A percentile compares a stretch with the other conserved stretches of the same genome.
Conservation (phyloP, 2,888 invertebrate species). For the Drosophila quinaria region DNA sequence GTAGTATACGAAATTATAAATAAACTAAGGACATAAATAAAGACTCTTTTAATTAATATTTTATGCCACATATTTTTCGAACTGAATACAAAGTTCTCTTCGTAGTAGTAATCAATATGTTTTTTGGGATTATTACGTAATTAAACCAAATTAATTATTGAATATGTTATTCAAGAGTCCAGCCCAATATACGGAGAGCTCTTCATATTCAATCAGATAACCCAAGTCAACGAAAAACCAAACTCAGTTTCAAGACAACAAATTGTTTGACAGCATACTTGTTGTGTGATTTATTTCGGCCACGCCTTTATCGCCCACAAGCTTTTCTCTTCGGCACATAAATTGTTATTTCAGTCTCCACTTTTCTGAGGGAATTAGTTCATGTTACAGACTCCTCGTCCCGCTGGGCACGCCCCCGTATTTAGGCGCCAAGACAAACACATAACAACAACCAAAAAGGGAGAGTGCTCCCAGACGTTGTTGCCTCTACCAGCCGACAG, state of each 20-base stretch:
- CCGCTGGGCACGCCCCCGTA: conserved; percentile 26
- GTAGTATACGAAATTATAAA: background rate
- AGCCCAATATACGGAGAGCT: background rate
- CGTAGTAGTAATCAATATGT: conserved; percentile 8
- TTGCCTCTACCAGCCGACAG: background rate
- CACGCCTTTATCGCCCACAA: background rate
- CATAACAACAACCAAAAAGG: background rate
- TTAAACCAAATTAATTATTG: conserved; percentile 4
- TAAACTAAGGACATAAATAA: background rate
- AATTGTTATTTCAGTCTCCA: conserved; percentile 55
- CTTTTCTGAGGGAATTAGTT: conserved; percentile 59
- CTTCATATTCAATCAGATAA: conserved; percentile 27
- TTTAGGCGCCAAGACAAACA: conserved; percentile 39
- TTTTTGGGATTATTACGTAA: conserved; percentile 12
- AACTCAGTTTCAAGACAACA: conserved; percentile 32
- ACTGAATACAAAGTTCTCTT: background rate
- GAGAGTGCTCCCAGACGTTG: background rate
- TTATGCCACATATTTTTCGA: background rate
- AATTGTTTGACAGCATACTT: conserved; percentile 52
- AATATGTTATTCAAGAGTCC: conserved; percentile 9
- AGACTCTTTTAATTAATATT: conserved; percentile 9
- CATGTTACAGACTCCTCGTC: conserved; percentile 38
- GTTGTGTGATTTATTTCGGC: conserved; percentile 43
- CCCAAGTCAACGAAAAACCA: conserved; percentile 5
- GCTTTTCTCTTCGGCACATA: conserved; percentile 7